Percentiles rank a stretch among this genome's conserved stretches.
Conservation (phyloP, 2,113 vertebrate genomes). For the Lota lota region DNA sequence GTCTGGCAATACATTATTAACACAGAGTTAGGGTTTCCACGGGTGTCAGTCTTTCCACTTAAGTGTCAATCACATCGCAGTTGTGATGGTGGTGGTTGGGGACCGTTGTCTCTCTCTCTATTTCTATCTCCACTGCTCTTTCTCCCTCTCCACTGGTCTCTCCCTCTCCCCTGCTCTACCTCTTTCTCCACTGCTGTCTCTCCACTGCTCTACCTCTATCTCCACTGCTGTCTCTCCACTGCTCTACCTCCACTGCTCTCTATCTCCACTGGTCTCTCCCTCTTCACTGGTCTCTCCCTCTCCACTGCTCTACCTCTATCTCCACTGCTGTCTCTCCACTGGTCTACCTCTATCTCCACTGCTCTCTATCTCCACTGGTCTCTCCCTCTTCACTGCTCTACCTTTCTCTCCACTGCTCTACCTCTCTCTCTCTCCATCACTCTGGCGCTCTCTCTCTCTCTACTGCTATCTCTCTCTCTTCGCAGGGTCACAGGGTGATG, state of each 20-base stretch:
- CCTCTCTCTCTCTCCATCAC: conserved; percentile 16
- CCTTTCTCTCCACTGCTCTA: no score
- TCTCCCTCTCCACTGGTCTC: no score
- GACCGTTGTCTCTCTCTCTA: background rate
- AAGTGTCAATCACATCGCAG: conserved; percentile 40
- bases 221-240: background rate
- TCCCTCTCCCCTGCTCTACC: no score
- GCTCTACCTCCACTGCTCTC: no score
- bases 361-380: background rate
- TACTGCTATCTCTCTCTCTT: background rate
- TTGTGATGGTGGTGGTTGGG: background rate
- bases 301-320: background rate
- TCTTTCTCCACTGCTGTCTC: background rate
- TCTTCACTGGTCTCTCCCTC: background rate
- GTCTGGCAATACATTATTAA: conserved; percentile 17
- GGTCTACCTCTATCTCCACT: background rate
- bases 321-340: background rate
- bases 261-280: conserved; percentile 14
- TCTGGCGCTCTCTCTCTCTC: conserved; percentile 8
- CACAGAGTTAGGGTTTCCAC: conserved; percentile 51
- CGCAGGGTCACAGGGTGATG: conserved; percentile 13
- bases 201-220: conserved; percentile 10
- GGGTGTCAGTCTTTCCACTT: conserved; percentile 54
- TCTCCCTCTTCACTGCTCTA: no score
- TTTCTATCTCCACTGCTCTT: background rate